These are phyloP conservation scores for Euclidia mi DNA, from an alignment of 2,888 invertebrate species.

Conservation along the genomic window DNA sequence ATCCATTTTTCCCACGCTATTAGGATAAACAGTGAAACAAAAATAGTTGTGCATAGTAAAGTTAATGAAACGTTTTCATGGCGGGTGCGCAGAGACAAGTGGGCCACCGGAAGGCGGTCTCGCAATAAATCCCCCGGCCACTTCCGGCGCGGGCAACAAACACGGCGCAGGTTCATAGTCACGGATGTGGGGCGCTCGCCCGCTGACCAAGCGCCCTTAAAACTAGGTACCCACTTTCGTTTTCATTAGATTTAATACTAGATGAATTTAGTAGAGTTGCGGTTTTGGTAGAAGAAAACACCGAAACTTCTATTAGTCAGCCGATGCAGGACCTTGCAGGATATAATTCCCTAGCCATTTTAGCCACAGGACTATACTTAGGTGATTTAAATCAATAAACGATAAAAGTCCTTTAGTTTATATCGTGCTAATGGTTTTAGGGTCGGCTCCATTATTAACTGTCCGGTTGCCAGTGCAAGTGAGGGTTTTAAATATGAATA, in stretches of 20 bases:
- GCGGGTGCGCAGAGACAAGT: constrained; percentile 77
- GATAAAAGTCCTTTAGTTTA: no score
- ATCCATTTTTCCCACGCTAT: constrained; percentile 31
- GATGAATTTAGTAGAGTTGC: no score
- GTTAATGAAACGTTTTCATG: constrained; percentile 57
- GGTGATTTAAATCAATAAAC: no score
- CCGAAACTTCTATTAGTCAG: no score
- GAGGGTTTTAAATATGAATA: constrained; percentile 37
- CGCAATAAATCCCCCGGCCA: constrained; percentile 75
- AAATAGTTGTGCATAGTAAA: constrained; percentile 35
- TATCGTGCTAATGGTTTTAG: no score
- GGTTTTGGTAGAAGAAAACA: no score
- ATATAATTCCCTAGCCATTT: no score
- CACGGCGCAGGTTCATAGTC: constrained; percentile 64
- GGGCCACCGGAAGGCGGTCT: constrained; percentile 72
- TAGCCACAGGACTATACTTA: no score
- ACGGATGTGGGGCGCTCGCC: constrained; percentile 35
- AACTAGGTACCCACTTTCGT: constrained; percentile 25
- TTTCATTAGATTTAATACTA: constrained; percentile 28
- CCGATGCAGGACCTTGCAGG: no score
- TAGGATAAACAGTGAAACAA: constrained; percentile 34
- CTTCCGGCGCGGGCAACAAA: constrained; percentile 78
- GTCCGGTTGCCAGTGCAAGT: neutral
- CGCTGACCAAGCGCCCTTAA: constrained; percentile 10
- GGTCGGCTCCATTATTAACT: no score